phyloP scores from a whole-genome alignment of 2,797 vertebrate genomes.

The Cynopterus sphinx region DNA sequence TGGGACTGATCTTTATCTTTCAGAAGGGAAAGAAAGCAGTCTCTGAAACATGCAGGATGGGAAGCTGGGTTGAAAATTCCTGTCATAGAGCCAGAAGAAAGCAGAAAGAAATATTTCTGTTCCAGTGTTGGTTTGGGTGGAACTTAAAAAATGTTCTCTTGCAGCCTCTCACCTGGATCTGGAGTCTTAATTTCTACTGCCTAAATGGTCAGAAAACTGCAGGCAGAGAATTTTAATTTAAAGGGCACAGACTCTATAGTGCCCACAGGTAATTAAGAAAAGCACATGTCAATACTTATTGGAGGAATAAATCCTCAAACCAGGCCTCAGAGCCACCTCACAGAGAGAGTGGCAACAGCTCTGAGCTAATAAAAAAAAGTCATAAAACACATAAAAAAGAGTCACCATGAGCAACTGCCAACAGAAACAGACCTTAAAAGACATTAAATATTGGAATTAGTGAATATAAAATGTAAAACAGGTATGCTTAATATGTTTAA shows the following conservation, averaged over 20 bases:
- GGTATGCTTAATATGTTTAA: not conserved
- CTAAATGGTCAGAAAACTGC: not conserved
- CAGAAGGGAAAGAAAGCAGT: not conserved
- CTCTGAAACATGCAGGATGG: not conserved
- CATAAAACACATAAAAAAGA: not conserved
- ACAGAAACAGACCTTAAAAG: not conserved
- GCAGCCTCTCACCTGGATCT: not conserved
- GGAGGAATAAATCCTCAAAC: slow-evolving; percentile 4
- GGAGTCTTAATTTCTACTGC: not conserved
- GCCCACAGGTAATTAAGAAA: not conserved
- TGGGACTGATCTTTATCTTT: not conserved
- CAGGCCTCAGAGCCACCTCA: not conserved
- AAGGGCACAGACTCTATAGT: not conserved
- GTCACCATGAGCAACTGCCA: not conserved
- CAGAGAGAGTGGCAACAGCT: not conserved
- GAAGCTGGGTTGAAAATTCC: not conserved
- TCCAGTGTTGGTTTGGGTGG: not conserved
- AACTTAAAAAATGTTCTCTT: not conserved
- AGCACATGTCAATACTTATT: not conserved
- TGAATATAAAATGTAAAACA: not conserved
- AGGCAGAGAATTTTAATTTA: slow-evolving; percentile 33
- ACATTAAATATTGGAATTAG: not conserved
- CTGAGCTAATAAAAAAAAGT: slow-evolving; percentile 5
- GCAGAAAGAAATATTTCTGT: not conserved
- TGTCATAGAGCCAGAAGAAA: not conserved